Percentiles rank a stretch among this genome's conserved stretches.
phyloP scores from a whole-genome alignment of 2,888 invertebrate genomes.

The Thysanoteuthis rhombus region DNA sequence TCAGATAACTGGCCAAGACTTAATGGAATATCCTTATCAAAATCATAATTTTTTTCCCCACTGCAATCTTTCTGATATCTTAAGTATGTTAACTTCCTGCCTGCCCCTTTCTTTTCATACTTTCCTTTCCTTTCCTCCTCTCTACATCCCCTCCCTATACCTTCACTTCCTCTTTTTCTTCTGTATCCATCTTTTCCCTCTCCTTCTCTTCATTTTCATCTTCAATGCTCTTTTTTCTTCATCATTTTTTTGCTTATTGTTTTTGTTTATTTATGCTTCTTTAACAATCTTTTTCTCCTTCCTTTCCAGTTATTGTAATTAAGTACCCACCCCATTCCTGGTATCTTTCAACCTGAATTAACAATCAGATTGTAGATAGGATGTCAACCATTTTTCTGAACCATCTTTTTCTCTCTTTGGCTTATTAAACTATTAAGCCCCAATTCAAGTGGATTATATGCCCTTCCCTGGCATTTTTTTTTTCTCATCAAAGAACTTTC shows the following conservation, averaged over 20 bases:
- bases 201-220: background rate
- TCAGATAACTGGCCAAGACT: no score
- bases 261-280: no score
- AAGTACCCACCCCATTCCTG: background rate
- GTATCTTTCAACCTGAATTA: background rate
- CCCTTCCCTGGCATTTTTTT: background rate
- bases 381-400: background rate
- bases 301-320: background rate
- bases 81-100: no score
- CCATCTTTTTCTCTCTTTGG: background rate
- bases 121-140: no score
- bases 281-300: background rate
- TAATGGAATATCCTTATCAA: no score
- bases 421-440: background rate
- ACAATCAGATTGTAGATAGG: background rate
- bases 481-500: background rate
- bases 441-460: background rate
- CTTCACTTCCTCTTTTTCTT: background rate
- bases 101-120: no score
- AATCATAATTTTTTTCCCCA: no score
- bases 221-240: no score
- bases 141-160: background rate
- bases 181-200: no score
- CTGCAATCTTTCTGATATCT: no score
- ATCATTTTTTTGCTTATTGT: background rate